A percentile compares a stretch with the other conserved stretches of the same genome.
phyloP scores from a whole-genome alignment of 2,113 vertebrate species.

The Protobothrops flavoviridis region DNA sequence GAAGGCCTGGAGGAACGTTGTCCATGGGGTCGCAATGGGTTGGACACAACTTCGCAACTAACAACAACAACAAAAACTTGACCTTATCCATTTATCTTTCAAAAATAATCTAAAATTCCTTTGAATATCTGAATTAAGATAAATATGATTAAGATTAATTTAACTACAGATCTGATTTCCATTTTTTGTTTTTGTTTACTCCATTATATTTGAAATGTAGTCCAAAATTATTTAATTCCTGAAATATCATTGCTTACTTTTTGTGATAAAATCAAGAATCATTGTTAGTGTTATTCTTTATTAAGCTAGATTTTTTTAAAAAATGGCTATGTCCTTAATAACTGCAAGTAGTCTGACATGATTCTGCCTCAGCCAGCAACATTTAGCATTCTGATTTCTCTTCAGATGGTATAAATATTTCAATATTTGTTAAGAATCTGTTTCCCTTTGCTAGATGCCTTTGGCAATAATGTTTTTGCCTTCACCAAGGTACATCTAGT shows the following conservation, averaged over 20 bases:
- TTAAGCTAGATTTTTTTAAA: not conserved
- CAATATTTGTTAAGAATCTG: not conserved
- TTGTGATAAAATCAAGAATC: not conserved
- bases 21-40: no score
- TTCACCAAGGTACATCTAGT: not conserved
- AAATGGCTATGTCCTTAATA: not conserved
- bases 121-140: not conserved
- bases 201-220: not conserved
- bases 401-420: not conserved
- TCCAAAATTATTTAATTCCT: not conserved
- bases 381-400: not conserved
- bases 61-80: not conserved
- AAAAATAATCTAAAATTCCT: not conserved
- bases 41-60: no score
- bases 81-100: not conserved
- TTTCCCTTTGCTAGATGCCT: not conserved
- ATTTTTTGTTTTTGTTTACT: not conserved
- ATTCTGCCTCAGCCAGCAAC: not conserved
- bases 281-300: not conserved
- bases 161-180: not conserved
- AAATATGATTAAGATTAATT: not conserved
- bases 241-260: not conserved
- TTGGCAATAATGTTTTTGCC: not conserved
- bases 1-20: no score
- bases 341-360: not conserved